phyloP scores from a whole-genome alignment of 1,140 invertebrate genomes.

The Araneus ventricosus region DNA sequence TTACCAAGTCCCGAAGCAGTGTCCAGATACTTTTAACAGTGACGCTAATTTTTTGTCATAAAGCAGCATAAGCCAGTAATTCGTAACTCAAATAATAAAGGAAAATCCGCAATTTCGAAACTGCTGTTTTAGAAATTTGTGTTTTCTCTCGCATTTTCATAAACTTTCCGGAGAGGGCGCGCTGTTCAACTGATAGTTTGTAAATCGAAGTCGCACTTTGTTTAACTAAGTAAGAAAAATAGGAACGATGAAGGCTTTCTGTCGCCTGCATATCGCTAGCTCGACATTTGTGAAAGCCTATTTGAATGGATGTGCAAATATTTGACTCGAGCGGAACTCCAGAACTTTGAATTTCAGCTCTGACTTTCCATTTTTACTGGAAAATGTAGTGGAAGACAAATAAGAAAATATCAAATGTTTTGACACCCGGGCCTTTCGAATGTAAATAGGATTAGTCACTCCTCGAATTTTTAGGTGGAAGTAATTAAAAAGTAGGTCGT shows the following conservation, averaged over 20 bases:
- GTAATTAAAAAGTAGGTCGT: too few species aligned
- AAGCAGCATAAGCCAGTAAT: too few species aligned
- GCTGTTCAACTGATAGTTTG: neutral
- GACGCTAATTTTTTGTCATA: too few species aligned
- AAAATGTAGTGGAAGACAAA: neutral
- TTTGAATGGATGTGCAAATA: neutral
- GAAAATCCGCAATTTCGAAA: neutral
- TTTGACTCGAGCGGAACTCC: neutral
- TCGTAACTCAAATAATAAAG: too few species aligned
- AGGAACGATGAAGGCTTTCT: neutral
- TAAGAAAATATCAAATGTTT: neutral
- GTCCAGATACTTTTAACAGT: too few species aligned
- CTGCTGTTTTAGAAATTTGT: neutral
- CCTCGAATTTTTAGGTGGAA: too few species aligned
- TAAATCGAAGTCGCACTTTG: neutral
- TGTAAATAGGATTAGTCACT: too few species aligned
- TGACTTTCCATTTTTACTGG: neutral
- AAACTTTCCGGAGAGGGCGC: neutral
- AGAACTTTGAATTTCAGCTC: neutral
- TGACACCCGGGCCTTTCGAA: too few species aligned
- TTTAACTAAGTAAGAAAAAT: conserved; percentile 4
- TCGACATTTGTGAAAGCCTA: neutral
- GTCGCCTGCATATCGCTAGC: neutral
- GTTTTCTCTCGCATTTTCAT: neutral
- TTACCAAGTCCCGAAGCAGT: too few species aligned